Evolutionary conservation across 35 echinoderm and acorn worm species (phyloP).

Genomic region (Ophioderma brevispina): DNA sequence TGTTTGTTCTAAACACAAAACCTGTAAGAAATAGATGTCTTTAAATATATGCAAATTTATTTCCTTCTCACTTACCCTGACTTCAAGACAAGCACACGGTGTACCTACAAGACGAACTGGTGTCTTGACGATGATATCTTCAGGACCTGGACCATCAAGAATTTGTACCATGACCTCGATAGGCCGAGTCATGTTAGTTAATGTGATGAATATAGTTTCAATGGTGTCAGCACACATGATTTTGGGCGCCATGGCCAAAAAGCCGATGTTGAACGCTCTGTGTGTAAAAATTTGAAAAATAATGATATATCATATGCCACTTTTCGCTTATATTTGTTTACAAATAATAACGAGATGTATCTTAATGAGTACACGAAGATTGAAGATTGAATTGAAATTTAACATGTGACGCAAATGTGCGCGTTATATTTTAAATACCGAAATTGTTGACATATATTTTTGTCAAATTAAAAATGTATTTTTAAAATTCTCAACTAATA

Average conservation of each 20-base stretch:
- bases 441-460: background rate
- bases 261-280: conserved; percentile 44
- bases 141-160: background rate
- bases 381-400: too few relatives aligned
- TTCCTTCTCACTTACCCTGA: conserved; percentile 70
- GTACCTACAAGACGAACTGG: conserved; percentile 48
- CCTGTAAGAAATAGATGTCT: too few relatives aligned
- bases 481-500: too few relatives aligned
- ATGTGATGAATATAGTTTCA: conserved; percentile 71
- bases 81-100: conserved; percentile 64
- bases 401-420: too few relatives aligned
- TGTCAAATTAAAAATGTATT: too few relatives aligned
- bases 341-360: too few relatives aligned
- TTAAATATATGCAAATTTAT: background rate
- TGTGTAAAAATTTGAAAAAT: background rate
- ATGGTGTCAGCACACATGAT: conserved; percentile 57
- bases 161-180: conserved; percentile 51
- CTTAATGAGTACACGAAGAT: too few relatives aligned
- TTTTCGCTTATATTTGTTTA: too few relatives aligned
- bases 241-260: conserved; percentile 73
- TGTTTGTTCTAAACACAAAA: too few relatives aligned
- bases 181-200: conserved; percentile 68
- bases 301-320: background rate
- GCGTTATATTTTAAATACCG: too few relatives aligned
- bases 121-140: background rate